A percentile compares a stretch with the other conserved stretches of the same genome.
These are phyloP conservation scores for Malaclemys terrapin DNA, from an alignment of 2,113 vertebrate genomes.

Conservation along the genomic window DNA sequence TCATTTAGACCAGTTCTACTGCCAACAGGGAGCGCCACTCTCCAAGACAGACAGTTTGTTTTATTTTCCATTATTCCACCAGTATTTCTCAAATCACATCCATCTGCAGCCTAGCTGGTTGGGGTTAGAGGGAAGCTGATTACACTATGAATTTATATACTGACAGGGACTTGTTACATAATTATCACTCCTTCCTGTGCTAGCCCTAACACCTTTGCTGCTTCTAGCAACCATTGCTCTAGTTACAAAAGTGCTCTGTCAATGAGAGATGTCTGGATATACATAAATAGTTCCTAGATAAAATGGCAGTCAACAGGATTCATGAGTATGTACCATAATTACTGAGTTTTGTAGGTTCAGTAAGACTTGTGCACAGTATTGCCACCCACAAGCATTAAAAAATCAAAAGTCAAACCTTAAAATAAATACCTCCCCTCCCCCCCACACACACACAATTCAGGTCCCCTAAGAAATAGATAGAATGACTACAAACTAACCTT, in stretches of 20 bases:
- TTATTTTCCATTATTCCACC: neutral
- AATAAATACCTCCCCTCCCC: neutral
- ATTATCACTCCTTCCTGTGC: neutral
- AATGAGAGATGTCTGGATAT: neutral
- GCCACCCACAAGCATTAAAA: neutral
- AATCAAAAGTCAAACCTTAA: neutral
- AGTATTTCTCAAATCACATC: neutral
- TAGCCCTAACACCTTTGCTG: no score
- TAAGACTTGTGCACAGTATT: neutral
- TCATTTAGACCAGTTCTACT: neutral
- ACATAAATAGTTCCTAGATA: neutral
- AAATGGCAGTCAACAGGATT: neutral
- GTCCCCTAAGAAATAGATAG: neutral
- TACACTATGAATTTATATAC: neutral
- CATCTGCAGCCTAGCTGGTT: neutral
- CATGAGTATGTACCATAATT: neutral
- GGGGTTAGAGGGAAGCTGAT: neutral
- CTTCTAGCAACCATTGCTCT: neutral
- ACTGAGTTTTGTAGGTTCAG: neutral
- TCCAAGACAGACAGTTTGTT: neutral
- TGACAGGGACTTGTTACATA: neutral
- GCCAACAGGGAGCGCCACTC: neutral
- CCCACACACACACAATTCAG: neutral
- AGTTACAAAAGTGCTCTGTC: neutral
- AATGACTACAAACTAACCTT: conserved; percentile 5